These are phyloP conservation scores for Epizoanthus rinbou DNA, from an alignment of 92 coral and sea anemone species.

Conservation along the genomic window DNA sequence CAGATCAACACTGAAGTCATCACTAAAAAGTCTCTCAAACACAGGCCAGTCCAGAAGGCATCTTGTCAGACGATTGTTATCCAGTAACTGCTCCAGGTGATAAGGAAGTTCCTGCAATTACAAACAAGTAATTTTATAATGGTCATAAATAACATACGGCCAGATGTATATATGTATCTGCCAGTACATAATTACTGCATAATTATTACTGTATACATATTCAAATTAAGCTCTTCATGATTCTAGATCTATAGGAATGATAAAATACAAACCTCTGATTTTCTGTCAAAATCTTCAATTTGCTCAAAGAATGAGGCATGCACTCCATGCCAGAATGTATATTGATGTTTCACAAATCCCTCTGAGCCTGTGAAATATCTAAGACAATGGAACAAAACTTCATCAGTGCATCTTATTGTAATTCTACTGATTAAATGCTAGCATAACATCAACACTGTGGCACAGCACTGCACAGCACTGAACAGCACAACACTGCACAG, in stretches of 20 bases:
- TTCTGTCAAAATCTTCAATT: constrained; percentile 91
- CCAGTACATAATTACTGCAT: background rate
- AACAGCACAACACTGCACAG: no score
- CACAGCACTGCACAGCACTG: no score
- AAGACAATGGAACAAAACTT: no score
- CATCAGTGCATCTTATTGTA: no score
- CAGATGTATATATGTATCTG: no score
- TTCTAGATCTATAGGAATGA: no score
- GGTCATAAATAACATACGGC: no score
- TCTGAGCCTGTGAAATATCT: constrained; percentile 93
- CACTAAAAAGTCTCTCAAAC: constrained; percentile 84
- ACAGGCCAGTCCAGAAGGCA: constrained; percentile 98
- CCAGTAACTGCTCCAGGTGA: constrained; percentile 95
- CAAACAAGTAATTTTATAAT: background rate
- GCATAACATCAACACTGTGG: no score
- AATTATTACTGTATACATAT: no score
- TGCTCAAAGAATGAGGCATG: constrained; percentile 95
- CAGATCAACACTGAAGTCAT: constrained; percentile 95
- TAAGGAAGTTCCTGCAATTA: constrained; percentile 87
- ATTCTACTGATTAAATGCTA: no score
- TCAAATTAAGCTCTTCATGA: no score
- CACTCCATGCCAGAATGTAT: constrained; percentile 98
- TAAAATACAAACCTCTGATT: constrained; percentile 81
- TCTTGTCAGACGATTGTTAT: constrained; percentile 96
- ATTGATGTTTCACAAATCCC: constrained; percentile 84